These are phyloP conservation scores for Pandemis cinnamomeana DNA, from an alignment of 2,888 invertebrate genomes.

Conservation along the genomic window DNA sequence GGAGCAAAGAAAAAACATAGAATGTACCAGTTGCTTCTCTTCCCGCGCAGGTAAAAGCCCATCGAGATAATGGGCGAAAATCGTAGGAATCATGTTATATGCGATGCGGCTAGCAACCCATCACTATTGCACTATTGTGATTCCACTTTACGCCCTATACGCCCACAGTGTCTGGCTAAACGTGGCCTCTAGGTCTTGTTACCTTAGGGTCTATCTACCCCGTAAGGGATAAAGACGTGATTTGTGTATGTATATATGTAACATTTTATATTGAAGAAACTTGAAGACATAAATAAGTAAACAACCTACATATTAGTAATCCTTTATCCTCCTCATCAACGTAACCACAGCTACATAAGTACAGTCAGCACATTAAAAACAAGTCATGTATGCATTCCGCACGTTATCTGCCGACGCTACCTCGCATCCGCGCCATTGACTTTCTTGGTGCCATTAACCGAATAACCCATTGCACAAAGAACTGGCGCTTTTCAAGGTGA, in stretches of 20 bases:
- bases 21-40: too few species aligned
- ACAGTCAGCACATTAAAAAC: constrained; percentile 15
- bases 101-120: too few species aligned
- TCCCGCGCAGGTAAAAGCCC: too few species aligned
- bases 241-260: background rate
- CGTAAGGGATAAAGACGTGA: too few species aligned
- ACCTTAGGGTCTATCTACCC: too few species aligned
- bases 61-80: too few species aligned
- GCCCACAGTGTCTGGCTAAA: too few species aligned
- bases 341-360: background rate
- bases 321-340: background rate
- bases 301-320: background rate
- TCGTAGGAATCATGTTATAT: too few species aligned
- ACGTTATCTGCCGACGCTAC: constrained; percentile 66
- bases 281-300: background rate
- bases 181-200: too few species aligned
- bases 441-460: constrained; percentile 84
- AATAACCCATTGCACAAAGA: constrained; percentile 85
- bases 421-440: constrained; percentile 82
- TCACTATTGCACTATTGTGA: too few species aligned
- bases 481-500: constrained; percentile 83
- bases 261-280: background rate
- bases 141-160: too few species aligned
- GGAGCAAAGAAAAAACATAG: too few species aligned
- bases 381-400: constrained; percentile 6